Evolutionary conservation across 2,888 invertebrate species (phyloP).

Genomic region (Hermaeophaga mercurialis): DNA sequence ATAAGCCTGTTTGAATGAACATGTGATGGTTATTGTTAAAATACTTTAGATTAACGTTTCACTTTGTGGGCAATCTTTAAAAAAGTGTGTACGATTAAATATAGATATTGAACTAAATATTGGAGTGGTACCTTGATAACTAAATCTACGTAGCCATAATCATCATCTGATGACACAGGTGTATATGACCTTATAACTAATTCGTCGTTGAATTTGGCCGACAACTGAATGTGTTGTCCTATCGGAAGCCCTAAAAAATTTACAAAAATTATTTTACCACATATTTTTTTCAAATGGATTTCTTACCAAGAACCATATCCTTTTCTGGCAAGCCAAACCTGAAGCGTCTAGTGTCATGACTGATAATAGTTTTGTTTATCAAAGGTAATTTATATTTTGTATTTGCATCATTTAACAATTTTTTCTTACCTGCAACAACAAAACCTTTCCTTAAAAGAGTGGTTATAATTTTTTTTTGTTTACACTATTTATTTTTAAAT

Average conservation of each 20-base stretch:
- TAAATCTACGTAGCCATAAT: slow-evolving; percentile 89
- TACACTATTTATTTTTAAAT: too few relatives aligned
- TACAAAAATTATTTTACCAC: background rate
- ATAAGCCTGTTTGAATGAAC: too few relatives aligned
- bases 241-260: slow-evolving; percentile 75
- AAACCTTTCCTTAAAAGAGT: too few relatives aligned
- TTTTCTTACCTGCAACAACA: too few relatives aligned
- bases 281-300: too few relatives aligned
- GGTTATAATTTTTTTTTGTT: too few relatives aligned
- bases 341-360: slow-evolving; percentile 93
- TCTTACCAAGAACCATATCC: slow-evolving; percentile 85
- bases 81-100: too few relatives aligned
- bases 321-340: slow-evolving; percentile 87
- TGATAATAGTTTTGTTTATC: slow-evolving; percentile 84
- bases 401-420: slow-evolving; percentile 78
- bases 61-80: too few relatives aligned
- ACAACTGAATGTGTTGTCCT: slow-evolving; percentile 95
- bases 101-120: background rate
- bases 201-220: slow-evolving; percentile 85
- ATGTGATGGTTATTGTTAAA: too few relatives aligned
- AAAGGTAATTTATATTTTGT: slow-evolving; percentile 86
- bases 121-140: slow-evolving; percentile 89
- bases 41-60: too few relatives aligned
- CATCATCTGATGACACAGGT: slow-evolving; percentile 94
- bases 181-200: slow-evolving; percentile 95